These are phyloP conservation scores for Stercorarius parasiticus DNA, from an alignment of 2,113 vertebrate genomes.

Conservation along the genomic window DNA sequence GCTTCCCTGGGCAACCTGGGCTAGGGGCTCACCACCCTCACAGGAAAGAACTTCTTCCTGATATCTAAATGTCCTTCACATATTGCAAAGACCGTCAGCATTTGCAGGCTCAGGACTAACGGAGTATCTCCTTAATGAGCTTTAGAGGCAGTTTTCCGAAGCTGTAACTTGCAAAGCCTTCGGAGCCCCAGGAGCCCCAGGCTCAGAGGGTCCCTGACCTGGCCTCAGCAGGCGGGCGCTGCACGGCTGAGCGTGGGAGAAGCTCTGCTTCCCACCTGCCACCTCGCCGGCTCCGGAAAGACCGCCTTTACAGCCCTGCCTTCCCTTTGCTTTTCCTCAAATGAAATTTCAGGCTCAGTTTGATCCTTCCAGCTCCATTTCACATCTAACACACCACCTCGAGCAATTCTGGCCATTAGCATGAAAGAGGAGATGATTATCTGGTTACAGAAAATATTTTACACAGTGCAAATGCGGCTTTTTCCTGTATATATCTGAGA, in stretches of 20 bases:
- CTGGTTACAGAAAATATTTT: not conserved
- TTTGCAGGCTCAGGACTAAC: not conserved
- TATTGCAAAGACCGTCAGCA: not conserved
- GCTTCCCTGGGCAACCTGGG: not conserved
- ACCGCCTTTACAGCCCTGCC: not conserved
- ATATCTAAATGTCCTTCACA: not conserved
- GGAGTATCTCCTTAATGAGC: conserved; percentile 3
- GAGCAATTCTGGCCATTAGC: not conserved
- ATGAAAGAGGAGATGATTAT: not conserved
- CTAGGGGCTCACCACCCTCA: not conserved
- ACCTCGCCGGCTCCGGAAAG: not conserved
- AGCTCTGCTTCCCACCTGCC: not conserved
- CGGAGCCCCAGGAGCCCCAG: not conserved
- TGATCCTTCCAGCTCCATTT: not conserved
- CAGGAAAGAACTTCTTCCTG: not conserved
- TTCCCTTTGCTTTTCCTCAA: not conserved
- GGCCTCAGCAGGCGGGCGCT: not conserved
- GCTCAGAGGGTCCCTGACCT: not conserved
- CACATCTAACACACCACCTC: rapidly evolving
- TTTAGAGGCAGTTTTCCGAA: conserved; percentile 16
- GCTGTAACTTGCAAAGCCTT: not conserved
- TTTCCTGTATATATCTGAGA: not conserved
- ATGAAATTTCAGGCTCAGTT: not conserved
- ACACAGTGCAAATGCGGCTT: not conserved
- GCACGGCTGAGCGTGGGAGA: not conserved